Evolutionary conservation across 2,888 invertebrate genomes (phyloP), one percentile per base, ranked within the genome.

Genomic region (Hoplodrina blanda): DNA sequence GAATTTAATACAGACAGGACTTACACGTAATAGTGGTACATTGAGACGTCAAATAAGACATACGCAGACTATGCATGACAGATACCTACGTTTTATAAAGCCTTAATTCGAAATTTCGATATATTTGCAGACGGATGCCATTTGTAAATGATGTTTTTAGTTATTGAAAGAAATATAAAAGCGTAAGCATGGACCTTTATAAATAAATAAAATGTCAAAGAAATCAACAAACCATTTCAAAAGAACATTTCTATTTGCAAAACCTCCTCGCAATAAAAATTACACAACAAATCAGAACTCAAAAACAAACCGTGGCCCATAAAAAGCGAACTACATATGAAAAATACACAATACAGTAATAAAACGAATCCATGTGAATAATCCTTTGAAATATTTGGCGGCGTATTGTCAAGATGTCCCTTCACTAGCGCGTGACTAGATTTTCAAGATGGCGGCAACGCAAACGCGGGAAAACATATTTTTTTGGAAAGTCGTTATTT

Each of bases 351-450:
- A 78, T 73, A 71, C 59, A 52, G 59, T 74, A 77, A 81, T 81
- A 82, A 84, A 76, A 63, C 53, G 75, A 79, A 84, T 78, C 72
- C 72, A 69, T 78, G 73, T 73, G 69, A 69, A 82, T 81, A 84
- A 84, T 84, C 77, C 73, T 79, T 78, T 82, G 83, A 81, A 77
- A 81, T 82, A 84, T 82, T 78, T 70, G 60, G 65, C 73, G 59
- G 55, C 76, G 74, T 81, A 80, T 79, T 82, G 85, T 81, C 69
- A 76, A 70, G 75, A 73, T 70, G 77, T 65, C 69, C 68, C 66
- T 66, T 68, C 74, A 30, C 68, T 61, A 62, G 81, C 69, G 73
- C 78, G 82, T 73, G 76, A 84, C 80, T 69, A 62, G 72, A 65
- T 44, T 78, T 13, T 5, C 71, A 81, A 80, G 68, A 81, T 81